These are phyloP conservation scores for Aphis craccivora DNA, from an alignment of 1,140 invertebrate species.

Conservation along the genomic window DNA sequence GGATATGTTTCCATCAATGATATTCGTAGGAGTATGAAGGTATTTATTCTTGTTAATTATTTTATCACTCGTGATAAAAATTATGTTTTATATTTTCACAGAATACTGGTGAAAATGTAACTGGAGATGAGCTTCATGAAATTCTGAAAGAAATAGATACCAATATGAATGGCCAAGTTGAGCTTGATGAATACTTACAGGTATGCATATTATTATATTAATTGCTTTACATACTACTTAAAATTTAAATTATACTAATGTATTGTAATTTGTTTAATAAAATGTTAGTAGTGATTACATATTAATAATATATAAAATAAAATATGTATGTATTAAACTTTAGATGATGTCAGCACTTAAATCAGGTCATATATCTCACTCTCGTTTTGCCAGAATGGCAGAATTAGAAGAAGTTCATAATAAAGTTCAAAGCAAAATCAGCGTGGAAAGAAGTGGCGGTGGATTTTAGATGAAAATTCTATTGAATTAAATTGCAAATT, in stretches of 20 bases:
- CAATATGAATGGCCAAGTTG: constrained; percentile 99
- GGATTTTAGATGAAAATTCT: constrained; percentile 75
- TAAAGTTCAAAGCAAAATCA: constrained; percentile 78
- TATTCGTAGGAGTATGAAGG: constrained; percentile 92
- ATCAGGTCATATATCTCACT: constrained; percentile 86
- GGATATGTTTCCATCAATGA: constrained; percentile 98
- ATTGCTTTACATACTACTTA: not conserved
- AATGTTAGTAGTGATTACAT: not conserved
- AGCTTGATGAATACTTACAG: constrained; percentile 98
- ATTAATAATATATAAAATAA: not conserved
- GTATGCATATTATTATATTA: constrained; percentile 67
- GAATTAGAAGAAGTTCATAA: constrained; percentile 87
- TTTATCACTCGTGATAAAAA: not conserved
- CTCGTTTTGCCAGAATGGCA: constrained; percentile 89
- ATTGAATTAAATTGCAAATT: not conserved
- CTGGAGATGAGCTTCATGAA: constrained; percentile 95
- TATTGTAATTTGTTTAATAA: not conserved
- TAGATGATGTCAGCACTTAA: constrained; percentile 98
- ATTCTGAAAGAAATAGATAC: constrained; percentile 98
- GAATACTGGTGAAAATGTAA: constrained; percentile 89
- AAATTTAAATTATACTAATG: not conserved
- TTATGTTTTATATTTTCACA: constrained; percentile 65
- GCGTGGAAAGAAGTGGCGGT: constrained; percentile 91
- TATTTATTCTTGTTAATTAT: constrained; percentile 64
- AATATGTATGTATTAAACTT: constrained; percentile 60